A percentile compares a stretch with the other conserved stretches of the same genome.
Evolutionary conservation across 2,888 invertebrate genomes (phyloP).

Genomic region (Leptopilina myrica): DNA sequence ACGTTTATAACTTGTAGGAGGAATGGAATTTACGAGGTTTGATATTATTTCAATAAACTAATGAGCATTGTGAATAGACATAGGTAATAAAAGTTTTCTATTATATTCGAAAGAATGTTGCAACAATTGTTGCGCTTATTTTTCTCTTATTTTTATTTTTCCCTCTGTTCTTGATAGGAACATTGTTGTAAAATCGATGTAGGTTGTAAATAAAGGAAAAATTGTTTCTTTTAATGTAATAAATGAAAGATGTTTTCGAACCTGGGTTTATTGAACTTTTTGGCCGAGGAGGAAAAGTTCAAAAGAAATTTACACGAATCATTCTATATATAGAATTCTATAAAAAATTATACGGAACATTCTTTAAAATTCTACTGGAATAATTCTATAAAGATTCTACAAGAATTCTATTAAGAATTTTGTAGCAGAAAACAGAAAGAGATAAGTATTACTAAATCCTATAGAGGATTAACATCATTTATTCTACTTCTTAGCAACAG

Average conservation of each 20-base stretch:
- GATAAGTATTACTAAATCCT: too few relatives aligned
- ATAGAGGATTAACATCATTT: too few relatives aligned
- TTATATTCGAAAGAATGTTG: slow-evolving; percentile 9
- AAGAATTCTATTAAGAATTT: too few relatives aligned
- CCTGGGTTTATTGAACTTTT: too few relatives aligned
- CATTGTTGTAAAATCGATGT: neutral
- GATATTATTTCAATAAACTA: slow-evolving; percentile 33
- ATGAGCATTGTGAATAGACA: slow-evolving; percentile 24
- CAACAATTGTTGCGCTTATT: slow-evolving; percentile 9
- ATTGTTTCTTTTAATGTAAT: neutral
- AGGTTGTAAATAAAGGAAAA: neutral
- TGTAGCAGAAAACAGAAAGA: too few relatives aligned
- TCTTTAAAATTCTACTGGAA: too few relatives aligned
- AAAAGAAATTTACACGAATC: too few relatives aligned
- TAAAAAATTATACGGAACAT: too few relatives aligned
- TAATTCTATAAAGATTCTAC: too few relatives aligned
- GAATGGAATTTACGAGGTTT: slow-evolving; percentile 36
- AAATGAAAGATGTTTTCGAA: neutral
- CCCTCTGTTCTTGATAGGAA: neutral
- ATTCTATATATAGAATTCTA: too few relatives aligned
- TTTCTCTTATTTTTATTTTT: neutral
- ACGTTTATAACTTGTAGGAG: slow-evolving; percentile 22
- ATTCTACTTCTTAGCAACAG: too few relatives aligned
- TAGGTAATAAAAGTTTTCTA: slow-evolving; percentile 1
- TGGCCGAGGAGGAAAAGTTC: too few relatives aligned